A percentile compares a stretch with the other conserved stretches of the same genome.
phyloP scores from a whole-genome alignment of 2,888 invertebrate genomes.

The Bugulina stolonifera region DNA sequence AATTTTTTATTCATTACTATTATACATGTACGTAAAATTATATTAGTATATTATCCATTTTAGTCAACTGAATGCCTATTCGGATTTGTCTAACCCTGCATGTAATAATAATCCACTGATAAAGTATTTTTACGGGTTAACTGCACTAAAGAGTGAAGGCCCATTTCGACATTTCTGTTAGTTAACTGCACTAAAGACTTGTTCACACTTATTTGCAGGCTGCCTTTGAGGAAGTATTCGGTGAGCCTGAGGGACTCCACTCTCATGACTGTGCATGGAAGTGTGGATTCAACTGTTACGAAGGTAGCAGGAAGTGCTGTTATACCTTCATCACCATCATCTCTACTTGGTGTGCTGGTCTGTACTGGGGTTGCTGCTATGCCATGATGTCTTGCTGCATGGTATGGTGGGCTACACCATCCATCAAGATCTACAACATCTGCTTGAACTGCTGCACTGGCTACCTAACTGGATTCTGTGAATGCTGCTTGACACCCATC shows the following conservation, averaged over 20 bases:
- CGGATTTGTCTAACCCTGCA: too few relatives aligned
- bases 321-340: slow-evolving; percentile 64
- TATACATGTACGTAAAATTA: too few relatives aligned
- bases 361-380: slow-evolving; percentile 55
- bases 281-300: slow-evolving; percentile 45
- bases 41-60: too few relatives aligned
- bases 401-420: slow-evolving; percentile 68
- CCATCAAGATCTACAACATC: slow-evolving; percentile 63
- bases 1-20: too few relatives aligned
- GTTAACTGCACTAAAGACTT: too few relatives aligned
- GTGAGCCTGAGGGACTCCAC: slow-evolving; percentile 28
- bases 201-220: too few relatives aligned
- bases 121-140: too few relatives aligned
- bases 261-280: slow-evolving; percentile 28
- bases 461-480: slow-evolving; percentile 59
- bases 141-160: too few relatives aligned
- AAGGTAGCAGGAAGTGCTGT: slow-evolving; percentile 63
- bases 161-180: too few relatives aligned
- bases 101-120: too few relatives aligned
- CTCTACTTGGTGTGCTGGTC: slow-evolving; percentile 63
- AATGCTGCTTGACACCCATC: slow-evolving; percentile 60
- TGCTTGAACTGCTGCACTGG: slow-evolving; percentile 62
- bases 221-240: slow-evolving; percentile 28
- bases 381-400: slow-evolving; percentile 59
- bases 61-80: too few relatives aligned